Evolutionary conservation across 2,113 vertebrate genomes (phyloP).

Genomic region (Otocyon megalotis): DNA sequence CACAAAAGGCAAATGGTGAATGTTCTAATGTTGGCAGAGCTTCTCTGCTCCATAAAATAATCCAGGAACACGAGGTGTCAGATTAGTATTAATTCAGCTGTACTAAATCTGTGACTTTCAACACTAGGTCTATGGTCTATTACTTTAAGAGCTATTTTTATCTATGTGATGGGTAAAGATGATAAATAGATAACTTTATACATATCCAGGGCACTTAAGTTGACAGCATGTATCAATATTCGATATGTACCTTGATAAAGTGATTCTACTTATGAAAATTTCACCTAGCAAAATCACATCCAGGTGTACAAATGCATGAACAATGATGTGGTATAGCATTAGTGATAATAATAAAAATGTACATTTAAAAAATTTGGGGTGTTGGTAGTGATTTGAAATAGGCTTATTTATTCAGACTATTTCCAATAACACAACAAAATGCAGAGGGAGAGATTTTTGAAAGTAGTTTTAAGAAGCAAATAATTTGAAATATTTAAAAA

Average conservation of each 20-base stretch:
- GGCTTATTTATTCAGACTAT: background rate
- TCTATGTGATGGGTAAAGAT: background rate
- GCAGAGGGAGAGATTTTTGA: background rate
- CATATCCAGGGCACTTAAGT: background rate
- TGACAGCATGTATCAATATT: background rate
- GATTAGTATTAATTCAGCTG: background rate
- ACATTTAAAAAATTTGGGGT: background rate
- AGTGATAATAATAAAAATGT: background rate
- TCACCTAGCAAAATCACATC: background rate
- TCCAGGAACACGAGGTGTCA: background rate
- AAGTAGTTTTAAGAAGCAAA: background rate
- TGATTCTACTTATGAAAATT: background rate
- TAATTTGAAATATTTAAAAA: background rate
- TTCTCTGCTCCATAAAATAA: background rate
- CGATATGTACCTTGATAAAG: background rate
- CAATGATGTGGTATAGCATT: background rate
- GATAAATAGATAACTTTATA: background rate
- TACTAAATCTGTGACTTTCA: background rate
- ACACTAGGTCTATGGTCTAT: background rate
- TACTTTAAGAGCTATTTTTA: background rate
- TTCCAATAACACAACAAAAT: background rate
- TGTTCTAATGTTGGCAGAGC: background rate
- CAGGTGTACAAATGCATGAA: background rate
- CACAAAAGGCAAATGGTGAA: background rate
- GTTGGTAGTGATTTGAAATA: background rate